Evolutionary conservation across 2,797 vertebrate genomes (phyloP), one percentile per base, ranked within the genome.

Genomic region (Macropus fuliginosus): DNA sequence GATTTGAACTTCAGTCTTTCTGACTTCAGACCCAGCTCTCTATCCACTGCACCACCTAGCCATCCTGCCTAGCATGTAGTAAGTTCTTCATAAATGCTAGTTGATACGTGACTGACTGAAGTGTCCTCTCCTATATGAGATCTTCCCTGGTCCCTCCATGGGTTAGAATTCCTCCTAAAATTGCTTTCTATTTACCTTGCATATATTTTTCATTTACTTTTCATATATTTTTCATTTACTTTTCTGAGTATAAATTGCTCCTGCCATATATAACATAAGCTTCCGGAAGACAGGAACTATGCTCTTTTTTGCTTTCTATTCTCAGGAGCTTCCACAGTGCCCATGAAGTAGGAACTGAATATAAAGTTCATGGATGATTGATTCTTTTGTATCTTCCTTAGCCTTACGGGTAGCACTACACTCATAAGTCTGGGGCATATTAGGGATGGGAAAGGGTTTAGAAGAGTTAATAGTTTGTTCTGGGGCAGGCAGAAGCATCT

Each of bases 331-430:
- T 55, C 59, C 52, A 10, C 12, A 3, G 81, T n/a, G 92, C 29
- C 54, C 0, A 1, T 11, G 2, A 50, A 89, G n/a, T 31, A 93
- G 95, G 92, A 54, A 56, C 55, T 95, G 27, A 95, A 29, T 59
- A 34, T 59, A 24, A 55, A 93, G 11, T 21, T 94, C 55, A 55
- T 12, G 28, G 55, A 74, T 24, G n/a, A 56, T 91, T 90, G 21
- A 50, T 56, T 52, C 87, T 93, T 59, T 81, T 81, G n/a, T 81
- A 81, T 24, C 91, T 62, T 55, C 29, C 54, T 96, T 89, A 66
- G 59, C 31, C 92, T 18, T n/a, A 40, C 9, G 16, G 16, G 34
- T 74, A 40, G 66, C n/a, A 24, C 18, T 74, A 16, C n/a, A 16
- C 14, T 40, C n/a, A 81, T 9, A 81, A n/a, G 18, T 40, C 66